A percentile compares a stretch with the other conserved stretches of the same genome.
These are phyloP conservation scores for Euglossa dilemma DNA, from an alignment of 1,140 invertebrate genomes.

Conservation along the genomic window DNA sequence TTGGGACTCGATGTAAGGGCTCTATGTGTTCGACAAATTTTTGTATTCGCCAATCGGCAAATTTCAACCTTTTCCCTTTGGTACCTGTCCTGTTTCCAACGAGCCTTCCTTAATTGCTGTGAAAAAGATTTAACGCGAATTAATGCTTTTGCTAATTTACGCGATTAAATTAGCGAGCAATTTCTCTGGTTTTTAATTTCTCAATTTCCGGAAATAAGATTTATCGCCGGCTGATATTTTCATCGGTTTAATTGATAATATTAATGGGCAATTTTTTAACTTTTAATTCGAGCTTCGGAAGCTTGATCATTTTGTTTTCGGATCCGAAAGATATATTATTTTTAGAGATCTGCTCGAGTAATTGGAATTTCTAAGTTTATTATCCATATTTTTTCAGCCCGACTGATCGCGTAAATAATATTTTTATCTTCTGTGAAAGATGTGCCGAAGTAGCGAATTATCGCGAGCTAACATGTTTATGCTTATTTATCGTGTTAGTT, in stretches of 20 bases:
- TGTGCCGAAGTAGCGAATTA: background rate
- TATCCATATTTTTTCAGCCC: background rate
- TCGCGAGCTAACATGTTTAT: background rate
- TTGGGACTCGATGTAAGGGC: slow-evolving; percentile 9
- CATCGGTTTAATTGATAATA: too few relatives aligned
- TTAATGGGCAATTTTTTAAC: too few relatives aligned
- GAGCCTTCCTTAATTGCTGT: too few relatives aligned
- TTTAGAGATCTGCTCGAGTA: background rate
- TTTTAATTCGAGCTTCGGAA: background rate
- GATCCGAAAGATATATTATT: background rate
- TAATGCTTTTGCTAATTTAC: background rate
- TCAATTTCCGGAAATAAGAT: too few relatives aligned
- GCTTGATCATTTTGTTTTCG: background rate
- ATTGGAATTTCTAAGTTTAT: background rate
- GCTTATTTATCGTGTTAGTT: background rate
- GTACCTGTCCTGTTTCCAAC: too few relatives aligned
- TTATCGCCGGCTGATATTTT: too few relatives aligned
- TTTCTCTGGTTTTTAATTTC: background rate
- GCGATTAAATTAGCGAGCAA: background rate
- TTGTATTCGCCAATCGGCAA: background rate
- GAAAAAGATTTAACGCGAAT: background rate
- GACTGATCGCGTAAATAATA: background rate
- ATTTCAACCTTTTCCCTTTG: background rate
- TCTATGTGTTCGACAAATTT: slow-evolving; percentile 10
- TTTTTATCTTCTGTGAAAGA: too few relatives aligned